Evolutionary conservation across 2,888 invertebrate genomes (phyloP).

Genomic region (Eucera pruinosa): DNA sequence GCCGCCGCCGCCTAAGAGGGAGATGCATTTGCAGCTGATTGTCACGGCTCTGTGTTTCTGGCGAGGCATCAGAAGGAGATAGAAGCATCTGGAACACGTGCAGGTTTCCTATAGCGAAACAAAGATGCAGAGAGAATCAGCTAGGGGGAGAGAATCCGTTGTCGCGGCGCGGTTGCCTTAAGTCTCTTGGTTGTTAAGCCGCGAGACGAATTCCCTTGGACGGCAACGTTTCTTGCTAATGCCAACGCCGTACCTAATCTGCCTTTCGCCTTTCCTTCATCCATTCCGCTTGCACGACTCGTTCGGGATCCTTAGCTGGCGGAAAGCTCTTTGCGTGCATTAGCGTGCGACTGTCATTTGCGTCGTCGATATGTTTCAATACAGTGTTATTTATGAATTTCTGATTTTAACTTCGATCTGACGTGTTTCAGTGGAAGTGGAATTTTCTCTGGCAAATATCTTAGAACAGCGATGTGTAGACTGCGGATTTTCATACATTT

Average conservation of each 20-base stretch:
- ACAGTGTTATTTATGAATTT: constrained; percentile 3
- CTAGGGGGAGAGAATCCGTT: constrained; percentile 20
- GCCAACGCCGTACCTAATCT: constrained; percentile 72
- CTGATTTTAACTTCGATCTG: constrained; percentile 5
- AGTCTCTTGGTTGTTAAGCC: constrained; percentile 72
- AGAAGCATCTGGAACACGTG: constrained; percentile 3
- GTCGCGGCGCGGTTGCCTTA: constrained; percentile 60
- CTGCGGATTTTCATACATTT: no score
- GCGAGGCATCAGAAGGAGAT: constrained; percentile 39
- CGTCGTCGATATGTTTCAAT: neutral
- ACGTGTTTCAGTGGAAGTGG: no score
- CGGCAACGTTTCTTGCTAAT: constrained; percentile 70
- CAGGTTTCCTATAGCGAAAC: neutral
- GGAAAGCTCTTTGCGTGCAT: constrained; percentile 67
- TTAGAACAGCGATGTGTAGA: no score
- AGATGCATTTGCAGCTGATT: constrained; percentile 67
- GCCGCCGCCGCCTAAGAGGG: constrained; percentile 27
- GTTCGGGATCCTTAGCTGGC: constrained; percentile 39
- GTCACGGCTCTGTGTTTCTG: constrained; percentile 61
- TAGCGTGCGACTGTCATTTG: constrained; percentile 31
- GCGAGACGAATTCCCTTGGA: constrained; percentile 74
- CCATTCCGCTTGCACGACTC: constrained; percentile 57
- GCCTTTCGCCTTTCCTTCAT: constrained; percentile 66
- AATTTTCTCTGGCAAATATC: no score
- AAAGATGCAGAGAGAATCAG: constrained; percentile 5